Evolutionary conservation across 2,888 invertebrate genomes (phyloP).

Genomic region (Drosophila koepferae): DNA sequence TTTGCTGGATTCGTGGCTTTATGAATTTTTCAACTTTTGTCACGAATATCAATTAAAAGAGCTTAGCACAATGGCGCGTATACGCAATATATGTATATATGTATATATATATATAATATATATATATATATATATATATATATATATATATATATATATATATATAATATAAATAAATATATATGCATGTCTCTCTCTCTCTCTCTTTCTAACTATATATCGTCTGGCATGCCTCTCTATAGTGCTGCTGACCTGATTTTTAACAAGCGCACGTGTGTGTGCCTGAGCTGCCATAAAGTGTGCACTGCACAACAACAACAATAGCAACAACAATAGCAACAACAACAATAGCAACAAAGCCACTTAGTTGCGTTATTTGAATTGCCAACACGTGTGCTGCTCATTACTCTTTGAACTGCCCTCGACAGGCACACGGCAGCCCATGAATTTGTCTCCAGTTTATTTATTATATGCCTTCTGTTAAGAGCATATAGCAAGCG

Average conservation of each 20-base stretch:
- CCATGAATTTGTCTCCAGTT: constrained; percentile 15
- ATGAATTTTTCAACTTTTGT: neutral
- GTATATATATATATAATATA: neutral
- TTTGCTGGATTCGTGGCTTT: neutral
- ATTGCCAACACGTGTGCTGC: constrained; percentile 47
- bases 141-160: neutral
- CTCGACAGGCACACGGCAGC: neutral
- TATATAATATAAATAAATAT: no score
- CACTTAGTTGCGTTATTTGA: constrained; percentile 46
- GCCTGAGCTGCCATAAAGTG: constrained; percentile 29
- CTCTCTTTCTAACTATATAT: neutral
- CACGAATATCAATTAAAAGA: constrained; percentile 53
- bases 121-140: neutral
- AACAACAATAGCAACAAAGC: constrained; percentile 21
- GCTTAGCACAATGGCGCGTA: constrained; percentile 36
- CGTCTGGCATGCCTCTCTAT: neutral
- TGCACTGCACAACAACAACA: constrained; percentile 19
- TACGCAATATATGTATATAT: constrained; percentile 12
- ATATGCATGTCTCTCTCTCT: neutral
- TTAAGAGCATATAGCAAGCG: neutral
- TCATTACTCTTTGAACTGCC: constrained; percentile 31
- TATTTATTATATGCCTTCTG: constrained; percentile 7
- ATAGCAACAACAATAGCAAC: constrained; percentile 26
- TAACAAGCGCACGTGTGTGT: neutral
- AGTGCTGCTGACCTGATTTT: constrained; percentile 37